Evolutionary conservation across 1,140 invertebrate genomes (phyloP).

Genomic region (Scaptomyza hsui): DNA sequence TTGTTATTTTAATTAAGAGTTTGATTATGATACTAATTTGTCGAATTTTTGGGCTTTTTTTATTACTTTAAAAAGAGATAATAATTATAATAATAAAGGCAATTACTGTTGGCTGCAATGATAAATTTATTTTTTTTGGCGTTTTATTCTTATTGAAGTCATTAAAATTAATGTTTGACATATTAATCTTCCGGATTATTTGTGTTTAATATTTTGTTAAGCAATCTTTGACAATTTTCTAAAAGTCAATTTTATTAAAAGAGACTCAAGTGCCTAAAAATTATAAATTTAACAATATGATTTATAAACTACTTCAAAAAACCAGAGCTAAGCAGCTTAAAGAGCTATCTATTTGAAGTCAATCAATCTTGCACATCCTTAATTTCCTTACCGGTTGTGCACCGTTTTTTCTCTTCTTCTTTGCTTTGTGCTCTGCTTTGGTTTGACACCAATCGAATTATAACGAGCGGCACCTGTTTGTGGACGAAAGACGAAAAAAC

Average conservation of each 20-base stretch:
- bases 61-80: constrained; percentile 2
- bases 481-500: neutral
- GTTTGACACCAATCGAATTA: neutral
- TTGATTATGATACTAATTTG: constrained; percentile 77
- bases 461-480: constrained; percentile 25
- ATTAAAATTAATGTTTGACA: constrained; percentile 23
- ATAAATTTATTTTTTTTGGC: constrained; percentile 12
- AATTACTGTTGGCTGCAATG: constrained; percentile 23
- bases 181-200: constrained; percentile 24
- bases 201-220: neutral
- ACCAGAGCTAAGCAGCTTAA: neutral
- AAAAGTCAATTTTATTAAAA: no score
- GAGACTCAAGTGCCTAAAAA: no score
- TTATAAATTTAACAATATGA: no score
- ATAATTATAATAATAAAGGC: constrained; percentile 24
- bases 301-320: neutral
- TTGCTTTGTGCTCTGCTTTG: neutral
- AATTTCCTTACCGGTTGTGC: neutral
- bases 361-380: constrained; percentile 20
- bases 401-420: neutral
- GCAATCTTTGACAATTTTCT: no score
- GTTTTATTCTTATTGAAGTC: constrained; percentile 10
- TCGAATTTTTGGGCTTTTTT: constrained; percentile 48
- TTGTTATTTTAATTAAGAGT: constrained; percentile 80
- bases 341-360: neutral